Evolutionary conservation across 2,113 vertebrate species (phyloP).

Genomic region (Ovis canadensis): DNA sequence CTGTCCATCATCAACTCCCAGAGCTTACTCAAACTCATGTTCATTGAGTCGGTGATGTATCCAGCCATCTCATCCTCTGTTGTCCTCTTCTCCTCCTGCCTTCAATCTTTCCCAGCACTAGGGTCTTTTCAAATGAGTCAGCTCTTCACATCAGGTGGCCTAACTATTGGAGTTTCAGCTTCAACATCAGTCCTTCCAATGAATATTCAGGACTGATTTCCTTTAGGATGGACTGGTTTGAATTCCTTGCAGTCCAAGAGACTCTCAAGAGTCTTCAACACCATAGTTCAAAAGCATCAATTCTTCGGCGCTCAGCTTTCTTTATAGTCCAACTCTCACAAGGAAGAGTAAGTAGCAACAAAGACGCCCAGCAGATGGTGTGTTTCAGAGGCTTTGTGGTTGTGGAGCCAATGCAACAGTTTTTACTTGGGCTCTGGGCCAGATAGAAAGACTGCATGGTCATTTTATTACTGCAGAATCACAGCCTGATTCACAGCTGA

Average conservation of each 20-base stretch:
- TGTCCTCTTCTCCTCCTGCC: background rate
- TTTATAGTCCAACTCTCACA: background rate
- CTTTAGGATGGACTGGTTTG: background rate
- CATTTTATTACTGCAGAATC: background rate
- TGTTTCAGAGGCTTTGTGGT: background rate
- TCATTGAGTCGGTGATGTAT: rapidly evolving
- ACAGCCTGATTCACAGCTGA: background rate
- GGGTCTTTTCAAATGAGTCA: background rate
- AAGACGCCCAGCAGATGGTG: background rate
- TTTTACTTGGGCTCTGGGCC: background rate
- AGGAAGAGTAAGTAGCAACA: background rate
- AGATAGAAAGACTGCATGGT: background rate
- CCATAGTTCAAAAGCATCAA: background rate
- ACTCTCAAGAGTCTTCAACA: background rate
- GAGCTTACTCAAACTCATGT: background rate
- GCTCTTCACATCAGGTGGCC: background rate
- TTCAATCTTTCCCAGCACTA: background rate
- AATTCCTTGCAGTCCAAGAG: background rate
- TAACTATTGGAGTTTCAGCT: background rate
- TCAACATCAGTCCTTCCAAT: background rate
- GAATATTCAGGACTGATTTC: background rate
- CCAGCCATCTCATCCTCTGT: background rate
- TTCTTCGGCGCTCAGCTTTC: rapidly evolving
- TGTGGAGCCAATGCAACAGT: background rate
- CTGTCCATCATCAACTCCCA: background rate